A percentile compares a stretch with the other conserved stretches of the same genome.
Evolutionary conservation across 2,113 vertebrate species (phyloP).

Genomic region (Bubo blakistoni): DNA sequence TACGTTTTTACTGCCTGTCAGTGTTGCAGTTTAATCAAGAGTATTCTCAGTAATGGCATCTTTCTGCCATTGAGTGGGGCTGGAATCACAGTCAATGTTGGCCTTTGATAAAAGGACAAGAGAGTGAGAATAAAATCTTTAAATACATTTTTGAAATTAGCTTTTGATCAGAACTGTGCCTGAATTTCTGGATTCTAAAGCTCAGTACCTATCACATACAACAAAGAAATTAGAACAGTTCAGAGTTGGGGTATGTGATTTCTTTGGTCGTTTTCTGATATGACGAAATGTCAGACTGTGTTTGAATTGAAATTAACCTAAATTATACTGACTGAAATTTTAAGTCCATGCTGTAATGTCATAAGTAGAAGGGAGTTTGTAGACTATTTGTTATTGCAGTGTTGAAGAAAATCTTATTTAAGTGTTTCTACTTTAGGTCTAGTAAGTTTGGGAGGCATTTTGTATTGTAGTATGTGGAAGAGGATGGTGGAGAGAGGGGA

Average conservation of each 20-base stretch:
- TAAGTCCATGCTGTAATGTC: not conserved
- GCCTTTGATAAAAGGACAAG: constrained; percentile 19
- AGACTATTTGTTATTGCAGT: not conserved
- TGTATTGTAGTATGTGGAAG: not conserved
- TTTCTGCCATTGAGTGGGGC: constrained; percentile 42
- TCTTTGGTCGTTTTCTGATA: not conserved
- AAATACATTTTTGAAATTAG: not conserved
- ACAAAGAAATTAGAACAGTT: not conserved
- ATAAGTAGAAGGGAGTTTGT: not conserved
- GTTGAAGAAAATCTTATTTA: not conserved
- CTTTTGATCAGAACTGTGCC: not conserved
- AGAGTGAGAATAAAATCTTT: not conserved
- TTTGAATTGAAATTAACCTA: not conserved
- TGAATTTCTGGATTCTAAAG: not conserved
- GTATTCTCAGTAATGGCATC: constrained; percentile 26
- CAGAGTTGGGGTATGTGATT: not conserved
- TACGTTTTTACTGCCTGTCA: constrained; percentile 21
- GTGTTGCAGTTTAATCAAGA: constrained; percentile 19
- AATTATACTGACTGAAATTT: not conserved
- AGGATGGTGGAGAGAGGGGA: not conserved
- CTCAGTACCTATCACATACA: not conserved
- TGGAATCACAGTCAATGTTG: constrained; percentile 35
- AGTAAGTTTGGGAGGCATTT: not conserved
- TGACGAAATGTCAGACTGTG: not conserved
- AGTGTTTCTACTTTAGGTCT: not conserved